phyloP scores from a whole-genome alignment of 2,113 vertebrate species.

The Chaetorhynchus papuensis region DNA sequence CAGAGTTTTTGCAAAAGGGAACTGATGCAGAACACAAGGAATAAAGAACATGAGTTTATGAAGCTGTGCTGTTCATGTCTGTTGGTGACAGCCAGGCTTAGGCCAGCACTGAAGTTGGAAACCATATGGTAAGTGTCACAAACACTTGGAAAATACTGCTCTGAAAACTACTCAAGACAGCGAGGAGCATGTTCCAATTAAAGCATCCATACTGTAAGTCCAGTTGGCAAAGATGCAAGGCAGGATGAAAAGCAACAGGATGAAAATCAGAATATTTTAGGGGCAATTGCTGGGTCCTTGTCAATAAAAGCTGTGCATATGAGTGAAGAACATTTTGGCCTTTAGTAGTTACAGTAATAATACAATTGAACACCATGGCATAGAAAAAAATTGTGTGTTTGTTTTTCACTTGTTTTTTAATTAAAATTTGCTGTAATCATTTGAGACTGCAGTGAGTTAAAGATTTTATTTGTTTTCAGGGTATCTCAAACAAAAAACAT shows the following conservation, averaged over 20 bases:
- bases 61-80: not conserved
- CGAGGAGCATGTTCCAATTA: not conserved
- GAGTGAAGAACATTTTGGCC: not conserved
- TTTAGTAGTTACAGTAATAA: not conserved
- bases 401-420: not conserved
- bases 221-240: not conserved
- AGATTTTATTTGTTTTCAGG: not conserved
- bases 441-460: not conserved
- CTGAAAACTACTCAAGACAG: not conserved
- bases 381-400: not conserved
- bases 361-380: not conserved
- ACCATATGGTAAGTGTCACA: constrained; percentile 33
- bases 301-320: not conserved
- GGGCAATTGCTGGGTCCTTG: not conserved
- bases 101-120: not conserved
- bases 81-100: not conserved
- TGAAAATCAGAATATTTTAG: not conserved
- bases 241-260: not conserved
- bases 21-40: not conserved
- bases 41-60: not conserved
- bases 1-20: not conserved
- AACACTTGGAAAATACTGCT: not conserved
- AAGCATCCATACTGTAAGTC: not conserved
- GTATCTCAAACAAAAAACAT: not conserved
- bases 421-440: not conserved